phyloP scores from a whole-genome alignment of 1,140 invertebrate genomes.

The Pogonomyrmex barbatus region DNA sequence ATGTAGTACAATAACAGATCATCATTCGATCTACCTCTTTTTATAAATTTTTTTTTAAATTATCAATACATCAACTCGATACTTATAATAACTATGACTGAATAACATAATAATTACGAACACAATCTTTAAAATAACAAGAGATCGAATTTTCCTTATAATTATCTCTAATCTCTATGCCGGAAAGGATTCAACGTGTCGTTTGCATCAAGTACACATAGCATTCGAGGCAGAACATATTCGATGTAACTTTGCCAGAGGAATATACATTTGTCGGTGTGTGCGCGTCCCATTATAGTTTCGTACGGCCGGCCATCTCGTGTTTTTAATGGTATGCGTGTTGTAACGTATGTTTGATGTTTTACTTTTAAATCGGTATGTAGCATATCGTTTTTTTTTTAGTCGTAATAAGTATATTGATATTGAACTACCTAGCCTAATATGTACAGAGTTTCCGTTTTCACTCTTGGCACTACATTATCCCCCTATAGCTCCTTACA shows the following conservation, averaged over 20 bases:
- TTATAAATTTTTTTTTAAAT: constrained; percentile 11
- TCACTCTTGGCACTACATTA: constrained; percentile 83
- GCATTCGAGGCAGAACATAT: constrained; percentile 33
- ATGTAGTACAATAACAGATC: constrained; percentile 19
- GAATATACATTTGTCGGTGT: constrained; percentile 38
- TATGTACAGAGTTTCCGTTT: constrained; percentile 82
- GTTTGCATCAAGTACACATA: constrained; percentile 12
- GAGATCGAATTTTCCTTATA: constrained; percentile 32
- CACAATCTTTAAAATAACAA: neutral
- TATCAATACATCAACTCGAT: constrained; percentile 27
- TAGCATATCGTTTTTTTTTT: constrained; percentile 83
- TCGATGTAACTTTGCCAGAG: constrained; percentile 30
- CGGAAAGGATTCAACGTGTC: constrained; percentile 7
- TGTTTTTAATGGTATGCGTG: constrained; percentile 78
- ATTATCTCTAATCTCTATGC: constrained; percentile 17
- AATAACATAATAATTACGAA: constrained; percentile 27
- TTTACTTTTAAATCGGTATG: constrained; percentile 83
- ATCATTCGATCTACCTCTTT: neutral
- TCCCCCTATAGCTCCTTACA: constrained; percentile 59
- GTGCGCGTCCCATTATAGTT: constrained; percentile 72
- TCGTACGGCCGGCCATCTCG: constrained; percentile 73
- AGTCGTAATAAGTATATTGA: constrained; percentile 84
- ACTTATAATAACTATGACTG: constrained; percentile 5
- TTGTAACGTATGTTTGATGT: constrained; percentile 75
- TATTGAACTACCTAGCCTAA: constrained; percentile 85